Evolutionary conservation across 1,140 invertebrate genomes (phyloP), one percentile per base, ranked within the genome.

Genomic region (Branchinecta lindahli): DNA sequence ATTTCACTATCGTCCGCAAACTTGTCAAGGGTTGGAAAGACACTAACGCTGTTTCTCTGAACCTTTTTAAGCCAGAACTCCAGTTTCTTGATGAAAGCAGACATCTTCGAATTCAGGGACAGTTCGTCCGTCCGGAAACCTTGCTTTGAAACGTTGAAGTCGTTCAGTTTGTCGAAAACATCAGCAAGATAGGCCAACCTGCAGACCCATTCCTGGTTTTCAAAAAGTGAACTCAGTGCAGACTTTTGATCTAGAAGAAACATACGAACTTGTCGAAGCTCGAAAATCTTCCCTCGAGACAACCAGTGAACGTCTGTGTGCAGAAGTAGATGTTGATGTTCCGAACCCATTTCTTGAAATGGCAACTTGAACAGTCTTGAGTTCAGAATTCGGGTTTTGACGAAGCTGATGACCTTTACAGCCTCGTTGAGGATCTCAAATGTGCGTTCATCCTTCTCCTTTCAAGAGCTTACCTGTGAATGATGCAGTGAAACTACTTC

Each of bases 241-340:
- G 44, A 68, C 44, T 66, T 66, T 69, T 70, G 66, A 61, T 73
- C 70, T 44, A 44, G 67, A 46, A 75, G 73, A 72, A 75, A 75
- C 21, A 46, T 61, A 15, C 70, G 46, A 21, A 73, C 61, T 69
- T 74, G 10, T 70, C 75, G 46, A 45, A 76, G 67, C 70, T 76
- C 73, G 72, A 73, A 76, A 45, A 72, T 67, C 68, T 75, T 73
- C 45, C 73, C 74, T 65, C 65, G 52, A n/a, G 72, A 75, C 70
- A 75, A 52, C 74, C 74, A 75, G 68, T 70, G 72, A 66, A 76
- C 71, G 70, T 76, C 75, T 46, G 75, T 71, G 66, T 76, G 72
- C 45, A 74, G 73, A 46, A 76, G 71, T 46, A 76, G 71, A 70
- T 66, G 67, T 47, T 68, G 69, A 70, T 76, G 70, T 47, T 68